A percentile compares a stretch with the other conserved stretches of the same genome.
phyloP scores from a whole-genome alignment of 2,797 vertebrate species.

The Pelodytes ibericus region DNA sequence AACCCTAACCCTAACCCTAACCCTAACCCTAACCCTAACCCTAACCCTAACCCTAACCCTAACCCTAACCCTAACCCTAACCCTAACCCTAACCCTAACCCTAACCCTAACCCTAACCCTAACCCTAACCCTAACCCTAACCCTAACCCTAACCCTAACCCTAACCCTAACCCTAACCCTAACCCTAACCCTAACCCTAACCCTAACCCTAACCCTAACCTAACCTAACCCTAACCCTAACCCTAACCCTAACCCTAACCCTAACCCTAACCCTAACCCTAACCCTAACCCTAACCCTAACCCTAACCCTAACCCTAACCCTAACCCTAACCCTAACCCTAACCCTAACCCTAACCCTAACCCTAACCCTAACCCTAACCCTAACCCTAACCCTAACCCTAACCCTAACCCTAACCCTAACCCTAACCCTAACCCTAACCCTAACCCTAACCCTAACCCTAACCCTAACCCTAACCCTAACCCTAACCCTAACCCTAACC shows the following conservation, averaged over 20 bases:
- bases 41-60: too few relatives aligned
- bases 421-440: slow-evolving; percentile 27
- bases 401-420: slow-evolving; percentile 10
- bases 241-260: slow-evolving; percentile 42
- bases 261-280: slow-evolving; percentile 49
- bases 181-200: slow-evolving; percentile 37
- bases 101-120: too few relatives aligned
- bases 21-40: too few relatives aligned
- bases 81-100: too few relatives aligned
- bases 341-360: slow-evolving; percentile 43
- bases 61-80: too few relatives aligned
- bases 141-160: slow-evolving; percentile 28
- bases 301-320: slow-evolving; percentile 55
- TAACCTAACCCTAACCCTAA: too few relatives aligned
- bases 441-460: slow-evolving; percentile 31
- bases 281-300: slow-evolving; percentile 53
- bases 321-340: slow-evolving; percentile 37
- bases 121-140: slow-evolving; percentile 32
- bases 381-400: background rate
- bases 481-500: background rate
- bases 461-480: slow-evolving; percentile 40
- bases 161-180: slow-evolving; percentile 41
- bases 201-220: slow-evolving; percentile 38
- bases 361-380: slow-evolving; percentile 41
- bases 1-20: too few relatives aligned